phyloP scores from a whole-genome alignment of 2,113 vertebrate genomes.

The Python bivittatus region DNA sequence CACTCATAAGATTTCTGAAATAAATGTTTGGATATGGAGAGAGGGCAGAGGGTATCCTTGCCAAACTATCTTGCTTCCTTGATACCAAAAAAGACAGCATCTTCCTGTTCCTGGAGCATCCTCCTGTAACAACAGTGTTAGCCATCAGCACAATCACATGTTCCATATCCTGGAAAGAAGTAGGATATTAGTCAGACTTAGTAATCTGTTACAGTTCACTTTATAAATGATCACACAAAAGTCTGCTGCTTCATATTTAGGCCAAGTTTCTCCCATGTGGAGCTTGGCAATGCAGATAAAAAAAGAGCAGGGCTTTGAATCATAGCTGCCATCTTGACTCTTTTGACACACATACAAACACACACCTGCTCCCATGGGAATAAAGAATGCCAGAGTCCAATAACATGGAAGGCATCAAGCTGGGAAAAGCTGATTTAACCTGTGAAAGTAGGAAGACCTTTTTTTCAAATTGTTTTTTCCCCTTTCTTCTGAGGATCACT shows the following conservation, averaged over 20 bases:
- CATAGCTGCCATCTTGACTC: not conserved
- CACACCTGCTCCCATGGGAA: not conserved
- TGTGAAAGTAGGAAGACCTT: not conserved
- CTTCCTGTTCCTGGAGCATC: conserved; percentile 25
- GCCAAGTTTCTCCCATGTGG: not conserved
- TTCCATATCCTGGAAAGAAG: not conserved
- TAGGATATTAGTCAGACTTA: not conserved
- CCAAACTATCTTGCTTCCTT: conserved; percentile 40
- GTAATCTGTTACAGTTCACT: not conserved
- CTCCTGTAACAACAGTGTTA: conserved; percentile 3
- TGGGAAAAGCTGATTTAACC: not conserved
- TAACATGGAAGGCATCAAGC: not conserved
- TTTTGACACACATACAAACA: not conserved
- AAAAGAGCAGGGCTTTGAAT: not conserved
- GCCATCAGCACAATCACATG: not conserved
- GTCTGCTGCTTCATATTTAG: not conserved
- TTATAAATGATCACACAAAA: not conserved
- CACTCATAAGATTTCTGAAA: not conserved
- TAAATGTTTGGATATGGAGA: conserved; percentile 23
- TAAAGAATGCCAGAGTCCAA: not conserved
- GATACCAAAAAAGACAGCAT: not conserved
- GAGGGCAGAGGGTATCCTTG: conserved; percentile 13
- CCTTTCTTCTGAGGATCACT: not conserved
- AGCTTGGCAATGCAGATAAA: not conserved
- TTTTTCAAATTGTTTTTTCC: not conserved